Evolutionary conservation across 2,888 invertebrate genomes (phyloP).

Genomic region (Odontocolon sp.): DNA sequence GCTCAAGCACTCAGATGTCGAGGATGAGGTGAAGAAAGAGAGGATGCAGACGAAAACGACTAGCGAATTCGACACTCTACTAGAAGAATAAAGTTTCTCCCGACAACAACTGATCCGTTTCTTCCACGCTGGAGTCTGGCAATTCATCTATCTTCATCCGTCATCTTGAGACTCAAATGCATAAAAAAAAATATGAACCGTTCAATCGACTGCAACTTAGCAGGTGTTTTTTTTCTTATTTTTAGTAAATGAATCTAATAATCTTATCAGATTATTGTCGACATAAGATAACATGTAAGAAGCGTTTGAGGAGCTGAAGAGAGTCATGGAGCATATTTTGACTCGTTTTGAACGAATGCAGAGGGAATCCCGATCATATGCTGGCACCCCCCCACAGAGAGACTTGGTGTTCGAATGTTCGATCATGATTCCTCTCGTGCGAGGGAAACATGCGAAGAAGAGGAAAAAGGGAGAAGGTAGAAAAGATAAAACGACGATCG

Average conservation of each 20-base stretch:
- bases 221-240: too few species aligned
- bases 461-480: neutral
- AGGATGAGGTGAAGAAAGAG: neutral
- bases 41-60: neutral
- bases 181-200: neutral
- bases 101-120: conserved; percentile 11
- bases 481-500: conserved; percentile 28
- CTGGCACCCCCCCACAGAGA: neutral
- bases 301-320: too few species aligned
- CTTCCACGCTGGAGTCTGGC: conserved; percentile 6
- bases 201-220: conserved; percentile 11
- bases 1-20: conserved; percentile 20
- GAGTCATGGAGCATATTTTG: neutral
- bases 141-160: conserved; percentile 12
- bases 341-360: conserved; percentile 1
- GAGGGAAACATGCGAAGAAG: conserved; percentile 23
- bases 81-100: conserved; percentile 12
- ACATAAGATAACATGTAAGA: too few species aligned
- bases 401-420: conserved; percentile 9
- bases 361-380: neutral
- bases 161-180: neutral
- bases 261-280: too few species aligned
- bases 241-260: too few species aligned
- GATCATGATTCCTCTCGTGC: conserved; percentile 9
- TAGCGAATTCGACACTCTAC: conserved; percentile 27